Conservation (phyloP, 2,888 invertebrate species). For the Drosophila bunnanda region DNA sequence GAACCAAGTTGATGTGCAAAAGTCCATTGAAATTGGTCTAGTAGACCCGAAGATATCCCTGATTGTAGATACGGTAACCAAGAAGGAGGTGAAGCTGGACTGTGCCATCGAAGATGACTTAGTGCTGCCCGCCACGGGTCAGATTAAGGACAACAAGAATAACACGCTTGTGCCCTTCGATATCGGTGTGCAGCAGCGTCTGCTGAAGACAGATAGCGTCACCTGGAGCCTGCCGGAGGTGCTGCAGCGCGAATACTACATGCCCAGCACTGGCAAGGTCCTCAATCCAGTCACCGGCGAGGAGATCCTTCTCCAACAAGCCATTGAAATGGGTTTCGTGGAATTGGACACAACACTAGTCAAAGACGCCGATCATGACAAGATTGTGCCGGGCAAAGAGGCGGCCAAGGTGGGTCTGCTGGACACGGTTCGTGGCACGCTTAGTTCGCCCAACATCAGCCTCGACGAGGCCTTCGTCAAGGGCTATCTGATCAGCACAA, state of each 20-base stretch:
- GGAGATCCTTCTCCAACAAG: slow-evolving; percentile 90
- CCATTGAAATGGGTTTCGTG: slow-evolving; percentile 89
- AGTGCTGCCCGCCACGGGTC: slow-evolving; percentile 89
- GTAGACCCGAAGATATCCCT: slow-evolving; percentile 93
- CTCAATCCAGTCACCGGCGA: slow-evolving; percentile 91
- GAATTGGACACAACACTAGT: slow-evolving; percentile 90
- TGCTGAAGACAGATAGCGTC: slow-evolving; percentile 90
- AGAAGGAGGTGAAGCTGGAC: slow-evolving; percentile 89
- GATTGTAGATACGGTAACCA: slow-evolving; percentile 91
- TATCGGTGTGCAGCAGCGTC: slow-evolving; percentile 88
- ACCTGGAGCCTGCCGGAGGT: slow-evolving; percentile 90
- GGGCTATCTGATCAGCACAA: slow-evolving; percentile 91
- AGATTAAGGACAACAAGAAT: slow-evolving; percentile 89
- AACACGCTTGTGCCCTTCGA: slow-evolving; percentile 89
- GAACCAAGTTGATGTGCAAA: slow-evolving; percentile 89
- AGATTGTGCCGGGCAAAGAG: slow-evolving; percentile 88
- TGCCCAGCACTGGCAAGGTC: slow-evolving; percentile 89
- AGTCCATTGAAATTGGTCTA: slow-evolving; percentile 91
- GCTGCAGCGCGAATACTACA: slow-evolving; percentile 91
- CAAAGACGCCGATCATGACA: slow-evolving; percentile 89
- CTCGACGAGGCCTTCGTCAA: slow-evolving; percentile 92
- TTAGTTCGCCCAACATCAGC: slow-evolving; percentile 89
- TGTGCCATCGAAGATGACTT: slow-evolving; percentile 90
- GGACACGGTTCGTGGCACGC: slow-evolving; percentile 89
- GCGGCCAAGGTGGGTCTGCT: slow-evolving; percentile 90